Percentiles rank a stretch among this genome's conserved stretches.
phyloP scores from a whole-genome alignment of 2,888 invertebrate genomes.

The Drosophila mercatorum region DNA sequence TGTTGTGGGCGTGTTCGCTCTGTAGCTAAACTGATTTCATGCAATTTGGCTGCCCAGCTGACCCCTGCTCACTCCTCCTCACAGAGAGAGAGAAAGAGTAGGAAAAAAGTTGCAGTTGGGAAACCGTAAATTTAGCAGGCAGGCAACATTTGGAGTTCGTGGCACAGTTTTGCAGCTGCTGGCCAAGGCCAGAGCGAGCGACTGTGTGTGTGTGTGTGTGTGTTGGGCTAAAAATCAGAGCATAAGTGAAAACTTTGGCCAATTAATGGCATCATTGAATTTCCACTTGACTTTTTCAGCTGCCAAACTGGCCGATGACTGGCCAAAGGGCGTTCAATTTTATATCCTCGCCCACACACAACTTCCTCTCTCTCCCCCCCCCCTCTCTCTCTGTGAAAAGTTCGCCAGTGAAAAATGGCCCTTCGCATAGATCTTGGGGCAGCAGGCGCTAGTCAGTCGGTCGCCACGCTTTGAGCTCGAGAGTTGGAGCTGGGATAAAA shows the following conservation, averaged over 20 bases:
- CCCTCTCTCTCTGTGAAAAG: constrained; percentile 59
- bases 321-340: constrained; percentile 79
- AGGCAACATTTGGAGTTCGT: constrained; percentile 75
- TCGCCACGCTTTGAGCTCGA: constrained; percentile 45
- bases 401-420: constrained; percentile 75
- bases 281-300: constrained; percentile 80
- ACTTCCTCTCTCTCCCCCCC: constrained; percentile 1
- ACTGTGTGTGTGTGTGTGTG: neutral
- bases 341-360: constrained; percentile 53
- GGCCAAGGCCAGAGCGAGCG: constrained; percentile 48
- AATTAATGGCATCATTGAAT: constrained; percentile 82
- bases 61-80: neutral
- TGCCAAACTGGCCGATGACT: constrained; percentile 80
- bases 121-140: constrained; percentile 74
- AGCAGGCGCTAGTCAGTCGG: constrained; percentile 37
- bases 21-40: constrained; percentile 74
- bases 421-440: constrained; percentile 67
- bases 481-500: constrained; percentile 76
- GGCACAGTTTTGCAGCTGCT: constrained; percentile 69
- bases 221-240: constrained; percentile 70
- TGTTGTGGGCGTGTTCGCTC: constrained; percentile 39
- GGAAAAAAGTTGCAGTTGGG: constrained; percentile 66
- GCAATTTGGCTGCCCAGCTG: constrained; percentile 77
- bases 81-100: neutral
- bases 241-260: constrained; percentile 82